These are phyloP conservation scores for Hucho hucho DNA, from an alignment of 2,113 vertebrate species.

Conservation along the genomic window DNA sequence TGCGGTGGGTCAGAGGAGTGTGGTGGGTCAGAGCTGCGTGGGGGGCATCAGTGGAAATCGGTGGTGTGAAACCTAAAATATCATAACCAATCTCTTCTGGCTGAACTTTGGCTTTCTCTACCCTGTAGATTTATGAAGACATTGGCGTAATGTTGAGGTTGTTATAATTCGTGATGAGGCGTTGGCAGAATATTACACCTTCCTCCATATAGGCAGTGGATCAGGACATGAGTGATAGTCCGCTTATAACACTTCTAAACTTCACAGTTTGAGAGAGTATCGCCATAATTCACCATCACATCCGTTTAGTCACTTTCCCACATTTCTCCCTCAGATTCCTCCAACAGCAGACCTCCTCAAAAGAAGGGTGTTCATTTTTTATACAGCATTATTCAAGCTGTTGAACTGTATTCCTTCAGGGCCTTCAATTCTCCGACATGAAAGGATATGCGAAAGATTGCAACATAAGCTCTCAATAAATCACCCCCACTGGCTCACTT, in stretches of 20 bases:
- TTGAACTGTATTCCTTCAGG: conserved; percentile 7
- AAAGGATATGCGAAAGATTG: conserved; percentile 46
- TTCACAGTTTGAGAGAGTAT: no score
- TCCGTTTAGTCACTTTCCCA: neutral
- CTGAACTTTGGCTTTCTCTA: neutral
- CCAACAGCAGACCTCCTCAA: no score
- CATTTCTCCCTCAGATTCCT: neutral
- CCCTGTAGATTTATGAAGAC: neutral
- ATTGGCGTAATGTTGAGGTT: neutral
- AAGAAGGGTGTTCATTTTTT: conserved; percentile 27
- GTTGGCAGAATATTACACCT: neutral
- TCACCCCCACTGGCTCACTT: conserved; percentile 23
- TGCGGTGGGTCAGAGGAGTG: neutral
- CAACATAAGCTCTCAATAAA: conserved; percentile 32
- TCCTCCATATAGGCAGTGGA: neutral
- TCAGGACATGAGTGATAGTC: neutral
- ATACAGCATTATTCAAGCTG: conserved; percentile 22
- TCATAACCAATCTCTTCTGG: neutral
- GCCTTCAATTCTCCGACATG: conserved; percentile 27
- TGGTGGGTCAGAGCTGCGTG: no score
- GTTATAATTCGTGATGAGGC: neutral
- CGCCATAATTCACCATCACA: neutral
- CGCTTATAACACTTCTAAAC: neutral
- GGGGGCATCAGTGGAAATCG: no score
- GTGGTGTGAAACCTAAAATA: no score